Conservation (phyloP, 2,797 vertebrate species). For the Typhlichthys eigenmanni region DNA sequence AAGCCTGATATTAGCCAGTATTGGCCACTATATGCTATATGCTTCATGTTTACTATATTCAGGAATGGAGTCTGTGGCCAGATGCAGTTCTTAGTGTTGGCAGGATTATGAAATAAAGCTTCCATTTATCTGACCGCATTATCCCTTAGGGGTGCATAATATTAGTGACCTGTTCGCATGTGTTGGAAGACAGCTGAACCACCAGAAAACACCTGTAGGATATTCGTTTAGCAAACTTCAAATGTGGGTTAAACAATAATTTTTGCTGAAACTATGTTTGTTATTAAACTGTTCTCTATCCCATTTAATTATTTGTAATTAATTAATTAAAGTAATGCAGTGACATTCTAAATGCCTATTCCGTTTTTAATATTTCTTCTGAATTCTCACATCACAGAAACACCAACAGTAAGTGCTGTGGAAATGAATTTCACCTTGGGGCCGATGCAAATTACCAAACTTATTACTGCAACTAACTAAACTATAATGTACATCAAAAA, state of each 20-base stretch:
- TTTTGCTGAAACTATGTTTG: no score
- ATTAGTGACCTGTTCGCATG: constrained; percentile 55
- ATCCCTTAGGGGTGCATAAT: constrained; percentile 49
- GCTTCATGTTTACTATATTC: not conserved
- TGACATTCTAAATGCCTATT: no score
- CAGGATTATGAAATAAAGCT: constrained; percentile 57
- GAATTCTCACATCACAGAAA: no score
- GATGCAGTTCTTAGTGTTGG: constrained; percentile 46
- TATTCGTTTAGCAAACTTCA: not conserved
- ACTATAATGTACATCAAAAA: no score
- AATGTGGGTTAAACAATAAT: not conserved
- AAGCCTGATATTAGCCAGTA: not conserved
- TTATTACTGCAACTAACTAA: no score
- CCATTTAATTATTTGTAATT: no score
- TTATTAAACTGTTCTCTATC: no score
- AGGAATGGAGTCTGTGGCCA: constrained; percentile 21
- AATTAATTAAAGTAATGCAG: no score
- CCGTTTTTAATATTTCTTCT: no score
- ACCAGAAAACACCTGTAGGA: constrained; percentile 8
- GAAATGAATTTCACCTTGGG: no score
- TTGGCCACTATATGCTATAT: constrained; percentile 7
- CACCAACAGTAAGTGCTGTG: no score
- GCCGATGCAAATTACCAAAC: no score
- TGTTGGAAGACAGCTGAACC: constrained; percentile 22
- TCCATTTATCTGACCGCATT: constrained; percentile 53